Evolutionary conservation across 2,888 invertebrate species (phyloP).

Genomic region (Drosophila subquinaria): DNA sequence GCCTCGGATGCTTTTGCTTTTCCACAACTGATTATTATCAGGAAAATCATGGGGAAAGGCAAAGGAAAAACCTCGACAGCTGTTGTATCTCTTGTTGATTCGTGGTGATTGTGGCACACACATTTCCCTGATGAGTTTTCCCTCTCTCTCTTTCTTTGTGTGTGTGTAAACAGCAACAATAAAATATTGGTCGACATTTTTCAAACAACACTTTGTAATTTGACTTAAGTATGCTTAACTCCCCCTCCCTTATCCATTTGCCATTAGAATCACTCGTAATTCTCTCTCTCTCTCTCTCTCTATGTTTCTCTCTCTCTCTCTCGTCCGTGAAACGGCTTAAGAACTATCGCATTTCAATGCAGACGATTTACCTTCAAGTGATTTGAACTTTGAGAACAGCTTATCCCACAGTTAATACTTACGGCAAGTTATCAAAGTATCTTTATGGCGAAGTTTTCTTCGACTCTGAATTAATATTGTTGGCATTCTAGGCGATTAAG

Average conservation of each 20-base stretch:
- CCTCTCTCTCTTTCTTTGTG: neutral
- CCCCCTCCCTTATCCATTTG: neutral
- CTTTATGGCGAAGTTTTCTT: neutral
- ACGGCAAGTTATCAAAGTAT: neutral
- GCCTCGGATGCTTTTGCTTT: neutral
- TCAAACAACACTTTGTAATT: slow-evolving; percentile 54
- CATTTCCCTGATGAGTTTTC: slow-evolving; percentile 69
- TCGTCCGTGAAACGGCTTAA: neutral
- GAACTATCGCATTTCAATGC: slow-evolving; percentile 26
- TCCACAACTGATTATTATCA: slow-evolving; percentile 55
- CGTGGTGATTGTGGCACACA: slow-evolving; percentile 26
- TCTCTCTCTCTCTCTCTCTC: neutral
- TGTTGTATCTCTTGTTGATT: slow-evolving; percentile 52
- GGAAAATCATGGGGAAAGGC: slow-evolving; percentile 1
- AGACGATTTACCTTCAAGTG: slow-evolving; percentile 16
- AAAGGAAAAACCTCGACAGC: slow-evolving; percentile 47
- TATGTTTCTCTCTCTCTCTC: too few relatives aligned
- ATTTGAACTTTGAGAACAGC: slow-evolving; percentile 12
- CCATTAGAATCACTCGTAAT: neutral
- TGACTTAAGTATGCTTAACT: slow-evolving; percentile 9
- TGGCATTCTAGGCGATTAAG: neutral
- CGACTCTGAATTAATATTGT: neutral
- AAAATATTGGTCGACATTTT: slow-evolving; percentile 54
- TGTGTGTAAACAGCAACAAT: slow-evolving; percentile 39
- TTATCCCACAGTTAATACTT: slow-evolving; percentile 5